Base-by-base conservation (phyloP, 2,113 vertebrate species). In the Propithecus coquereli region DNA sequence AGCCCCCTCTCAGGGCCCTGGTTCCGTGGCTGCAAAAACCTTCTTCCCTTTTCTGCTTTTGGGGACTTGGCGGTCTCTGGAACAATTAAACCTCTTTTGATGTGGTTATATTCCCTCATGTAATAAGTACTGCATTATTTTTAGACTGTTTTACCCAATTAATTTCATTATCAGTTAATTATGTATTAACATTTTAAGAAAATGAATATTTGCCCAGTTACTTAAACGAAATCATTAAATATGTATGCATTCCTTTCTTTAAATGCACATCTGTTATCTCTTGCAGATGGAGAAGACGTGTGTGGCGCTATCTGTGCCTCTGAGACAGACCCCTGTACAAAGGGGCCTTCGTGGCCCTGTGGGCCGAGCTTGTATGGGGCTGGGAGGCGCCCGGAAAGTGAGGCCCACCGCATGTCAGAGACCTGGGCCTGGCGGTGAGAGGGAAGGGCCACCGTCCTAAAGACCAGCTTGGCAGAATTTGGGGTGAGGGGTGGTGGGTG, bases 111-210 rank as follows among this genome's bases (percentile, higher is more conserved):
- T 80, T 98, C 96, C 98, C 97, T 96, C 85, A 94, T 95, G 97
- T 90, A 97, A 97, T 97, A 97, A 97, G 95, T 79, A 87, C 66
- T 68, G 8, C 54, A 71, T 91, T 88, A 59, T 91, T 98, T 97
- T 98, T 97, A 97, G 97, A 66, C 90, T 97, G 79, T 93, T 98
- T 98, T 98, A 97, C 86, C 87, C 96, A 97, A 96, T 97, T 98
- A 98, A 97, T 97, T 98, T 98, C 97, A 96, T 93, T 95, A 94
- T 97, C 97, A 97, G 97, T 98, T 98, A 98, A 98, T 98, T 98
- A 93, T 3, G 0, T 94, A 87, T 94, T 97, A 91, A 71, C 76
- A 90, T 95, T 97, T 97, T 82, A 96, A 97, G 92, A 96, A 97
- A 96, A 96, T 97, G 93, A 34, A 23, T 98, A 95, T 97, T 98